A percentile compares a stretch with the other conserved stretches of the same genome.
Conservation (phyloP, 2,797 vertebrate genomes). For the Pteronotus mesoamericanus region DNA sequence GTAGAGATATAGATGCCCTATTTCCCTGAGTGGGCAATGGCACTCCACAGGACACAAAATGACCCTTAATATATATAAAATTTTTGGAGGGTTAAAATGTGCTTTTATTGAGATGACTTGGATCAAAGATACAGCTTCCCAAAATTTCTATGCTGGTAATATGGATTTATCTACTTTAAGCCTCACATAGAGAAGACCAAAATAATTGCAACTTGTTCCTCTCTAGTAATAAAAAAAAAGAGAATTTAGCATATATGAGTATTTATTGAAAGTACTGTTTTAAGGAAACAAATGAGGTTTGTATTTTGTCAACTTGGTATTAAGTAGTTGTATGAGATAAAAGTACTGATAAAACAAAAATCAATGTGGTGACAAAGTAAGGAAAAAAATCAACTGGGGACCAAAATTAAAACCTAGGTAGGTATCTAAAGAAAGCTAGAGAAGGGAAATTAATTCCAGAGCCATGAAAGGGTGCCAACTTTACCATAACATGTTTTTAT, state of each 20-base stretch:
- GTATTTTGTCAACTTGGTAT: background rate
- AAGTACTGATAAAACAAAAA: background rate
- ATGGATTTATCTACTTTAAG: background rate
- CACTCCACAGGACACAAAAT: background rate
- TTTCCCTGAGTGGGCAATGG: background rate
- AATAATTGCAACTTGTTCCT: background rate
- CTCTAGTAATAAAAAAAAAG: background rate
- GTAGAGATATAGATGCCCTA: background rate
- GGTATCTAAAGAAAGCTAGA: background rate
- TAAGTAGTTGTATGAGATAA: background rate
- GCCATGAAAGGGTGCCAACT: background rate
- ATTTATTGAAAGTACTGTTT: background rate
- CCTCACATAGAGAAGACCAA: background rate
- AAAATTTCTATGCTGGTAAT: background rate
- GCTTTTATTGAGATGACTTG: background rate
- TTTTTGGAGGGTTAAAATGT: background rate
- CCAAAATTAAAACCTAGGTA: background rate
- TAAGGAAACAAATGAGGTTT: background rate
- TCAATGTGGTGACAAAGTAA: background rate
- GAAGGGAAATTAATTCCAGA: background rate
- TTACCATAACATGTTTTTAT: background rate
- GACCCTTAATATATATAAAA: background rate
- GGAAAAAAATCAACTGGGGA: no score
- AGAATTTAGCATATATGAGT: background rate
- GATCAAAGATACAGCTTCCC: background rate